phyloP scores from a whole-genome alignment of 2,888 invertebrate species.

The Blera fallax region DNA sequence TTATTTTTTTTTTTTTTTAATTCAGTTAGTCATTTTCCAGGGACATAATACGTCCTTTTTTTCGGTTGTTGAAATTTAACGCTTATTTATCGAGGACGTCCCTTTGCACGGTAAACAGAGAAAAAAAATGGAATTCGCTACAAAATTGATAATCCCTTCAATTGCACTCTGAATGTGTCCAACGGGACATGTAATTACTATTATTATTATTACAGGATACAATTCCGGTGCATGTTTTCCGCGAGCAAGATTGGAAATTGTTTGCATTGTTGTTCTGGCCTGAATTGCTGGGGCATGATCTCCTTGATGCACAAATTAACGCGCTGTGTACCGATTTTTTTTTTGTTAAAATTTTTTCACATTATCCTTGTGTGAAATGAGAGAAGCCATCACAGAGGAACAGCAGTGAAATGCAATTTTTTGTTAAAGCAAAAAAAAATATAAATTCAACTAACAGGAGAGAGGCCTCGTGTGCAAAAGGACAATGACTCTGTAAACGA shows the following conservation, averaged over 20 bases:
- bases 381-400: conserved; percentile 50
- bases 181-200: conserved; percentile 68
- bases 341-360: conserved; percentile 2
- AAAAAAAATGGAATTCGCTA: not conserved
- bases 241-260: conserved; percentile 28
- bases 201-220: conserved; percentile 71
- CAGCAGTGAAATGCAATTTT: conserved; percentile 38
- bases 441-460: conserved; percentile 22
- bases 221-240: conserved; percentile 51
- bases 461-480: not conserved
- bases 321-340: not conserved
- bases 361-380: conserved; percentile 34
- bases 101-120: not conserved
- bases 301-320: conserved; percentile 25
- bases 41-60: conserved; percentile 32
- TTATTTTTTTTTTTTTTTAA: conserved; percentile 10
- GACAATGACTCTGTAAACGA: conserved; percentile 18
- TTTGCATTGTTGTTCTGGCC: conserved; percentile 44
- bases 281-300: conserved; percentile 16
- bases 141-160: conserved; percentile 70
- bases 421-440: conserved; percentile 12
- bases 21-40: conserved; percentile 31
- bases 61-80: conserved; percentile 12
- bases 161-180: conserved; percentile 62
- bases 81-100: conserved; percentile 29